phyloP scores from a whole-genome alignment of 2,797 vertebrate species.

The Brachymystax lenok region DNA sequence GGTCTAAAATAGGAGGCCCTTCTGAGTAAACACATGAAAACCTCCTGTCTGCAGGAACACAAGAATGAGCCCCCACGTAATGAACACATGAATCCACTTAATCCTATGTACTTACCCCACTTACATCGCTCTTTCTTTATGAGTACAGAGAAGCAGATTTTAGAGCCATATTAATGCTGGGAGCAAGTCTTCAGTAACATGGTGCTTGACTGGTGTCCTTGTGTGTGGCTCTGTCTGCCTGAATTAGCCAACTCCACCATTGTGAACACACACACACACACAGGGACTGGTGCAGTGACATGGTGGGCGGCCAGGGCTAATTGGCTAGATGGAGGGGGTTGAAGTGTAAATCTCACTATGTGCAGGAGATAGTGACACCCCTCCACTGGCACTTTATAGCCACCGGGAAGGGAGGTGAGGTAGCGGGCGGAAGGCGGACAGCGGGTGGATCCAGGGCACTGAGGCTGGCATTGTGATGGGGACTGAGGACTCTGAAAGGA shows the following conservation, averaged over 20 bases:
- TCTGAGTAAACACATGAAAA: conserved; percentile 15
- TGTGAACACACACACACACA: conserved; percentile 17
- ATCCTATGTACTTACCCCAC: not conserved
- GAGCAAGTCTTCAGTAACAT: not conserved
- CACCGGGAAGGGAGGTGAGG: conserved; percentile 31
- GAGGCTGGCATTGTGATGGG: conserved; percentile 65
- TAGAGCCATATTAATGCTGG: not conserved
- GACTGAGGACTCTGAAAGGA: conserved; percentile 60
- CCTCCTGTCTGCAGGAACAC: conserved; percentile 8
- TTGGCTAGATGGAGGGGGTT: conserved; percentile 54
- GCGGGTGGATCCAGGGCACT: conserved; percentile 53
- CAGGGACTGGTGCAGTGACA: conserved; percentile 8
- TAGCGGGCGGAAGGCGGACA: not conserved
- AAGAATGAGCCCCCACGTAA: not conserved
- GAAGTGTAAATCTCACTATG: conserved; percentile 58
- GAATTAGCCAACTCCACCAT: conserved; percentile 36
- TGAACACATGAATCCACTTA: conserved; percentile 17
- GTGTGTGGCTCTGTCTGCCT: conserved; percentile 40
- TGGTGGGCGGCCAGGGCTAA: conserved; percentile 48
- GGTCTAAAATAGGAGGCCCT: conserved; percentile 4
- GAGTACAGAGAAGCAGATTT: not conserved
- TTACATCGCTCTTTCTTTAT: not conserved
- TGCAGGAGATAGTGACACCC: conserved; percentile 63
- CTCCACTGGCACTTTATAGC: conserved; percentile 57
- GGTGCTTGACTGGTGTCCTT: conserved; percentile 30